Evolutionary conservation across 37 sponge, comb jelly and placozoan species (phyloP), one percentile per base, ranked within the genome.

Genomic region (Spongilla lacustris): DNA sequence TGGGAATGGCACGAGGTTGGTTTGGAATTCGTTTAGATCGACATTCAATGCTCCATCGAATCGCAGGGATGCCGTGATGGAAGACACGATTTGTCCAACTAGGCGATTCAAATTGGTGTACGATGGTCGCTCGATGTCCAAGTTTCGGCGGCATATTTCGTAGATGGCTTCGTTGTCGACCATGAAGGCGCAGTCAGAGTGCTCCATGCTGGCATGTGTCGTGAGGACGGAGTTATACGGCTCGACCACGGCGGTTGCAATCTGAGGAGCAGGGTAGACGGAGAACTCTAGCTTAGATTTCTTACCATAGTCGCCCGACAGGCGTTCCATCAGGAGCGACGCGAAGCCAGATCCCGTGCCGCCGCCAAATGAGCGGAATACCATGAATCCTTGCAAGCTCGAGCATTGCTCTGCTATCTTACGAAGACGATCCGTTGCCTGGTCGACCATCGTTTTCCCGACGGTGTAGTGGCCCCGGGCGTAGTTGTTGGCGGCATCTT

Each of bases 401-500:
- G 95, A 90, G 82, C 97, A 97, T 75, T 94, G 92, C 49, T 97
- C 97, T 49, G 93, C 97, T 68, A 98, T 86, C 86, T 98, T 98
- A 26, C 98, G 88, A 49, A 94, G 82, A 28, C 94, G 72, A 85
- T 98, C 98, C 48, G 94, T 84, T 17, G 91, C 93, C 24, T 81
- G 37, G 74, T 96, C 96, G n/a, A 98, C 81, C 66, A 89, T 66
- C 27, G 92, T 93, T 69, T 94, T 98, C 14, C 98, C 98, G 67
- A 98, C 91, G 34, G 96, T 98, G 92, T 96, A 98, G 89, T 96
- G 95, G 1, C 98, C 98, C 67, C 98, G 98, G 79, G 98, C 96
- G 87, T 96, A 98, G 90, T 98, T 98, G 87, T 98, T 98, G 74
- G 98, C 98, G 17, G 98, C 98, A 89, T 96, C 98, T 88, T 96